These are phyloP conservation scores for Zaprionus davidi DNA, from an alignment of 1,140 invertebrate species.

Conservation along the genomic window DNA sequence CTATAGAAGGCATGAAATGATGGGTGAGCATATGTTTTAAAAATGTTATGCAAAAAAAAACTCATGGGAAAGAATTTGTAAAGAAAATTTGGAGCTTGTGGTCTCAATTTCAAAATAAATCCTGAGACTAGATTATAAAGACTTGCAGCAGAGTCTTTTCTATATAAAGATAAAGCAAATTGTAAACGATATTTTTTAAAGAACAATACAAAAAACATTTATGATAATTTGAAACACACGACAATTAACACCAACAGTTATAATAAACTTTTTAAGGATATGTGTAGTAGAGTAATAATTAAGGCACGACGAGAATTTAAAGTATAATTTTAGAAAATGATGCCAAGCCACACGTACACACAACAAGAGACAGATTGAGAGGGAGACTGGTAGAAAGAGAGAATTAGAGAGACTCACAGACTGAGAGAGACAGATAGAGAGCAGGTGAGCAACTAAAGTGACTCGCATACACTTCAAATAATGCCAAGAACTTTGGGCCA, in stretches of 20 bases:
- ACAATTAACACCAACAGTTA: slow-evolving; percentile 52
- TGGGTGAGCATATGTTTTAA: neutral
- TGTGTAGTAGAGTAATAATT: slow-evolving; percentile 21
- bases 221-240: slow-evolving; percentile 44
- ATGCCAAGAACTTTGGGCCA: slow-evolving; percentile 73
- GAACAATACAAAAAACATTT: slow-evolving; percentile 36
- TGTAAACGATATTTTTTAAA: slow-evolving; percentile 10
- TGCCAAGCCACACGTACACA: slow-evolving; percentile 61
- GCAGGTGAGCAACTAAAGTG: slow-evolving; percentile 62
- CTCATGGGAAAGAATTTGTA: neutral
- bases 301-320: slow-evolving; percentile 40
- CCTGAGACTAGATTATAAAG: neutral
- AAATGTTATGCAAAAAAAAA: neutral
- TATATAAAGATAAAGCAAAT: no score
- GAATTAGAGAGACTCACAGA: slow-evolving; percentile 1
- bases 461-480: slow-evolving; percentile 70
- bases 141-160: no score
- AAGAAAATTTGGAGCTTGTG: neutral
- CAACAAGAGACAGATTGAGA: slow-evolving; percentile 26
- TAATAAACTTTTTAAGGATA: slow-evolving; percentile 23
- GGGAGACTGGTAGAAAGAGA: slow-evolving; percentile 11
- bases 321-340: slow-evolving; percentile 74
- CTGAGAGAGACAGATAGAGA: slow-evolving; percentile 27
- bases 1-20: neutral
- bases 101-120: neutral